Base-by-base conservation (phyloP, 1,140 invertebrate species). In the Drosophila sturtevanti region DNA sequence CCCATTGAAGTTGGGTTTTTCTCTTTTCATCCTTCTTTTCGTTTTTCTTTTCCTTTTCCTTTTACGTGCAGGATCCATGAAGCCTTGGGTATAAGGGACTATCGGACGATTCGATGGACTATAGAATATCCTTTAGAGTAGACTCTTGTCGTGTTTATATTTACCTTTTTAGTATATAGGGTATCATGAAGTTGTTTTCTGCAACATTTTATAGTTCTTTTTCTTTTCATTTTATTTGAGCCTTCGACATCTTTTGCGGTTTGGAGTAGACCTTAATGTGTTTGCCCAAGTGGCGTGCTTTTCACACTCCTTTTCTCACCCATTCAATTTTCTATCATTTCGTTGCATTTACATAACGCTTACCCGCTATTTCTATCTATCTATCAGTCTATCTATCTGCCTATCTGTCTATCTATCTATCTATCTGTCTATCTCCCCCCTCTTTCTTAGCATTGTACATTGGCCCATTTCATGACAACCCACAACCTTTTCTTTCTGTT, bases 401-500 rank as follows among this genome's bases (percentile, higher is more conserved):
- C 70, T 84, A 16, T 44, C 38, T 18, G 4, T 35, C 34, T 35
- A 1, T 35, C 60, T 55, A 41, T 63, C 64, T 63, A 62, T 68
- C 65, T 77, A 31, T 71, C 54, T 63, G 54, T 71, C 63, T 79
- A 60, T 82, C 69, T 82, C 38, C 62, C 56, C 68, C 44, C 61
- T 31, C 27, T 86, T 86, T 86, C 81, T 86, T 86, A 80, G 86
- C 84, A 89, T 85, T 63, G 61, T 81, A 81, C 86, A 89, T 89
- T 90, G 78, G 41, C 87, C 85, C 86, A 86, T 90, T 84, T 90
- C 85, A 90, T 90, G 74, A 90, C 86, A 78, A 81, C 76, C 85
- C 72, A 56, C 54, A 84, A 87, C 82, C 82, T 81, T 68, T 6
- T 58, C 72, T 76, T 86, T 71, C 77, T 87, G 84, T 86, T 86